Evolutionary conservation across 1,140 invertebrate species (phyloP), one percentile per base, ranked within the genome.

Genomic region (Chlorops oryzae): DNA sequence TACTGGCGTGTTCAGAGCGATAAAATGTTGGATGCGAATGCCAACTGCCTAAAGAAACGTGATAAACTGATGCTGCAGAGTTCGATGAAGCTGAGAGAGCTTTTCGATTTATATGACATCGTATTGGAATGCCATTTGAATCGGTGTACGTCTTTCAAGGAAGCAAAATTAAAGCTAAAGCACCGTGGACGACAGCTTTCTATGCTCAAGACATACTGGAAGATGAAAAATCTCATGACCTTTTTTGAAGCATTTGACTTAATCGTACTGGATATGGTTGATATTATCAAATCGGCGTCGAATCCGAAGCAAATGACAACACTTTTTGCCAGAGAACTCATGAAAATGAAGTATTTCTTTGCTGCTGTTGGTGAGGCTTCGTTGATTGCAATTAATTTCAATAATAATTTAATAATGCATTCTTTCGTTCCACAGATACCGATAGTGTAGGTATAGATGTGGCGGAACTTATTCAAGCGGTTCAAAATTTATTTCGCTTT

Each of bases 301-400:
- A n/a, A n/a, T n/a, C n/a, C n/a, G n/a, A n/a, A n/a, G n/a, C n/a
- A n/a, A n/a, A n/a, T n/a, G n/a, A n/a, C n/a, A n/a, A n/a, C n/a
- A n/a, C n/a, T n/a, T n/a, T n/a, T n/a, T n/a, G n/a, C n/a, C n/a
- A n/a, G n/a, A n/a, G n/a, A n/a, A 41, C 18, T 70, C 0, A 51
- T 65, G 1, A 50, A 63, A 34, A 70, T 65, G 61, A 47, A 57
- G 7, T 65, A 59, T 37, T 70, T 70, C 15, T 57, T 70, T 37
- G 23, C 4, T 47, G 43, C 17, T 55, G 56, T 10, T 17, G 47
- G 57, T 12, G 27, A 27, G 3, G n/a, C n/a, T n/a, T n/a, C n/a
- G n/a, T n/a, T n/a, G n/a, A n/a, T n/a, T n/a, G n/a, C n/a, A n/a
- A n/a, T n/a, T n/a, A n/a, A n/a, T n/a, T n/a, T n/a, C n/a, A n/a